Evolutionary conservation across 2,888 invertebrate genomes (phyloP), one percentile per base, ranked within the genome.

Genomic region (Ptilodon capucinus): DNA sequence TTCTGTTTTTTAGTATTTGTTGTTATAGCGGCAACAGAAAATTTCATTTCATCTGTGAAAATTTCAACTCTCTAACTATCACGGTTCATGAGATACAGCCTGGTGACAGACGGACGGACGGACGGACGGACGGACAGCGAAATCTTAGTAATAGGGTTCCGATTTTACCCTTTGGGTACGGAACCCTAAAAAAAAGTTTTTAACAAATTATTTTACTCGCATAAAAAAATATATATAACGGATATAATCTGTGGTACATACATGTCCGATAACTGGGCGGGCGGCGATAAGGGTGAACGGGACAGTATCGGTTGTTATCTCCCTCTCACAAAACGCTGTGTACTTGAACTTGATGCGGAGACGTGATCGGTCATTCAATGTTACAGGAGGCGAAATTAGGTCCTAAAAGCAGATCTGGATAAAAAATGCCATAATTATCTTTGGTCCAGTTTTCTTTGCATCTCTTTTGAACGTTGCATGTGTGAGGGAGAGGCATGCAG

Each of bases 271-370:
- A 71, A 50, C 45, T 34, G 43, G 47, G 54, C 44, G n/a, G 56
- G 51, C 49, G 42, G 48, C 42, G 64, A 72, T 74, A 72, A 35
- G 14, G 14, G 17, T 35, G 35, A 35, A 35, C 35, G 11, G 17
- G 9, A 62, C 58, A 48, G 42, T 54, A 52, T 53, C 46, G 41
- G 45, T 34, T 32, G 40, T 69, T 74, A 72, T 72, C 69, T 64
- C 48, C 63, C 65, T 53, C 50, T 52, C 51, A 54, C 34, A 61
- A 64, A 64, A 57, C 57, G 53, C 53, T 42, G 47, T 56, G 67
- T 60, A 72, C 74, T 74, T 82, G 81, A 80, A 80, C 79, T 67
- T 56, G 55, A 16, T 38, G 53, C 36, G 38, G 49, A 39, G 35
- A 39, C n/a, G 28, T 2, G 11, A 11, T n/a, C 28, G 28, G 28